Evolutionary conservation across 64 coral and sea anemone species (phyloP).

Genomic region (Anthopleura sola): DNA sequence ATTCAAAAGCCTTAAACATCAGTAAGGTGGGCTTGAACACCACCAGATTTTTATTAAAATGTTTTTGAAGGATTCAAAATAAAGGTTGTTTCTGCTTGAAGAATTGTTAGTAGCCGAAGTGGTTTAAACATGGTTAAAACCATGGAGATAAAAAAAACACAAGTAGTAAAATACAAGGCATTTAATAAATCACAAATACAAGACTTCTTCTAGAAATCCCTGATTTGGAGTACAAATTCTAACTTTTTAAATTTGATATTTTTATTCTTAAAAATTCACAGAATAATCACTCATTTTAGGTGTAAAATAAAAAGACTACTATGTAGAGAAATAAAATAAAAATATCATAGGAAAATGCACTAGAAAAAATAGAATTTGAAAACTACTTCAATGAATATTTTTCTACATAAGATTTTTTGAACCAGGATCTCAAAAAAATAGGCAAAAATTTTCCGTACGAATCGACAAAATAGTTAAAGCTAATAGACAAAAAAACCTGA

Average conservation of each 20-base stretch:
- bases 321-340: background rate
- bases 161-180: background rate
- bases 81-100: background rate
- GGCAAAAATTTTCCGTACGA: background rate
- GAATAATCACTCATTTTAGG: background rate
- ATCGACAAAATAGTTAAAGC: background rate
- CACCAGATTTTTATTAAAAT: background rate
- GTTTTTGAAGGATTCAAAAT: background rate
- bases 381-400: background rate
- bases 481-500: background rate
- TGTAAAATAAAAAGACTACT: background rate
- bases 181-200: background rate
- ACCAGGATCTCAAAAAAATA: background rate
- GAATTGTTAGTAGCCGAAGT: background rate
- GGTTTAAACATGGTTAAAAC: background rate
- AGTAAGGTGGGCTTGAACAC: background rate
- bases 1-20: background rate
- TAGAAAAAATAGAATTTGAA: background rate
- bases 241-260: background rate
- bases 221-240: background rate
- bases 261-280: background rate
- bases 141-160: background rate
- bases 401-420: background rate
- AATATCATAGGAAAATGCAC: background rate
- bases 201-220: background rate